Percentiles rank a stretch among this genome's conserved stretches.
Evolutionary conservation across 2,113 vertebrate genomes (phyloP).

Genomic region (Odobenus rosmarus): DNA sequence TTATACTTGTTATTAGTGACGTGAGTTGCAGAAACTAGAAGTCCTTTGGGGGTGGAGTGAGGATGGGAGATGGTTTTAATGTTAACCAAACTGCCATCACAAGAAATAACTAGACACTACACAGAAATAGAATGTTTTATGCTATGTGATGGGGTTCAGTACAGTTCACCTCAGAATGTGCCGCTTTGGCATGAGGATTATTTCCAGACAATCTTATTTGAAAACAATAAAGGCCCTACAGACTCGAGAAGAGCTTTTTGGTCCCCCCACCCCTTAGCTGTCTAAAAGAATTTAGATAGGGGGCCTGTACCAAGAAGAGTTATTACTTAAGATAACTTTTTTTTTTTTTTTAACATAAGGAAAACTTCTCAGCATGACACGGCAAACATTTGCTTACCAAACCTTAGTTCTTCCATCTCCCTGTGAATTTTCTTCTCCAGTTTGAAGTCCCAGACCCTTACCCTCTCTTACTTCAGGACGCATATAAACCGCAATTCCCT

Average conservation of each 20-base stretch:
- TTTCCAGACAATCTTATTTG: neutral
- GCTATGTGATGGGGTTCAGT: neutral
- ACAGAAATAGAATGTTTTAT: neutral
- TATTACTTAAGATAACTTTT: neutral
- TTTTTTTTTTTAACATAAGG: neutral
- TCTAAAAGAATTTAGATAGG: neutral
- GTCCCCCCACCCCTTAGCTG: too few relatives aligned
- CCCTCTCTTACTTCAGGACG: neutral
- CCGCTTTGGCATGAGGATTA: neutral
- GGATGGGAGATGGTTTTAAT: neutral
- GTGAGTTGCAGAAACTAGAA: neutral
- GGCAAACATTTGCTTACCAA: neutral
- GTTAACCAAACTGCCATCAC: neutral
- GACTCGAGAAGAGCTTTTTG: neutral
- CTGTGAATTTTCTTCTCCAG: neutral
- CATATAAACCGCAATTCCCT: neutral
- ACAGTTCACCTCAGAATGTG: neutral
- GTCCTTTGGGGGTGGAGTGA: rapidly evolving
- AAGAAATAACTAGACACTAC: neutral
- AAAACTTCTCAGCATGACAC: neutral
- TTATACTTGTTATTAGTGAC: neutral
- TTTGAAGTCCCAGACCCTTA: neutral
- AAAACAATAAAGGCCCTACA: neutral
- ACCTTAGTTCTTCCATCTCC: neutral
- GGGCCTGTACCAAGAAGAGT: neutral